These are phyloP conservation scores for Phenganax stokvisi DNA, from an alignment of 92 coral and sea anemone species.

Conservation along the genomic window DNA sequence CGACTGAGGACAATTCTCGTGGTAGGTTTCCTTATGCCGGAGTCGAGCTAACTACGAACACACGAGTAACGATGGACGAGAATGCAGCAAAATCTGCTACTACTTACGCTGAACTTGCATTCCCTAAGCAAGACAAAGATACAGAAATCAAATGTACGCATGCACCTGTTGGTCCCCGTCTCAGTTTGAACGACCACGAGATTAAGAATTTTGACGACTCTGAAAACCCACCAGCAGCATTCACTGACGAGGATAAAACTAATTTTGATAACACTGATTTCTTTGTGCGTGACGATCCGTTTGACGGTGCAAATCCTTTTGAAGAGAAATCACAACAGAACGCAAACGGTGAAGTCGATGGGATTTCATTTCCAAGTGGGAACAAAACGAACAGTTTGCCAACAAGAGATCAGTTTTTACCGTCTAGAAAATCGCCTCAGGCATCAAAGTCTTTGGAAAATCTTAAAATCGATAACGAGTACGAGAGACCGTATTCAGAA, in stretches of 20 bases:
- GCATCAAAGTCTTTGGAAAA: slow-evolving; percentile 37
- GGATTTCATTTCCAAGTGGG: not conserved
- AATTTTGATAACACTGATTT: slow-evolving; percentile 19
- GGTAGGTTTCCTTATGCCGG: slow-evolving; percentile 34
- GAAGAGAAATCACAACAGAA: slow-evolving; percentile 9
- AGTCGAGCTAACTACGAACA: slow-evolving; percentile 35
- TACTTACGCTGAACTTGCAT: slow-evolving; percentile 72
- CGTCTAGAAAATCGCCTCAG: not conserved
- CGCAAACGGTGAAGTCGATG: not conserved
- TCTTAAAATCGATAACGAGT: not conserved
- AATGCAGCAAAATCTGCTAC: slow-evolving; percentile 57
- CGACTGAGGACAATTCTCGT: slow-evolving; percentile 39
- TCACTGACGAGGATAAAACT: not conserved
- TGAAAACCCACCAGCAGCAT: not conserved
- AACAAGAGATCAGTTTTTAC: not conserved
- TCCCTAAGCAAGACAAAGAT: slow-evolving; percentile 58
- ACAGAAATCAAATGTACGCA: slow-evolving; percentile 20
- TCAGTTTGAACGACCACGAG: slow-evolving; percentile 24
- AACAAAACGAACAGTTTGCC: not conserved
- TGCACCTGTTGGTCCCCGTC: slow-evolving; percentile 34
- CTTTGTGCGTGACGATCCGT: slow-evolving; percentile 31
- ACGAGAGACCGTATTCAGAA: not conserved
- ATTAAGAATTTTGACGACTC: slow-evolving; percentile 9
- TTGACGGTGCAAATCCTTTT: slow-evolving; percentile 30
- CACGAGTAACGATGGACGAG: slow-evolving; percentile 40